Evolutionary conservation across 2,888 invertebrate species (phyloP), one percentile per base, ranked within the genome.

Genomic region (Catocala nupta): DNA sequence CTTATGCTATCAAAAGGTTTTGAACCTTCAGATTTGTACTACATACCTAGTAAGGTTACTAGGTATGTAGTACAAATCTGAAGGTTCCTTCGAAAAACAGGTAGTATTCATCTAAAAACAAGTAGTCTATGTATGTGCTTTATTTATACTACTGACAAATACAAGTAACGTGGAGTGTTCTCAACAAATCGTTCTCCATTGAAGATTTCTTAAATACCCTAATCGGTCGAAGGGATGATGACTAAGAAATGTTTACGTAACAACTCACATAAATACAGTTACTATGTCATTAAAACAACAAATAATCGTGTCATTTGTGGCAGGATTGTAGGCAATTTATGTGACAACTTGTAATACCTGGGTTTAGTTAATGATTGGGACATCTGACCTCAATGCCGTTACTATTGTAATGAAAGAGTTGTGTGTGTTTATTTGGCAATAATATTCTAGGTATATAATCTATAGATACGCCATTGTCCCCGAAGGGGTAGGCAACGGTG

Each of bases 251-350:
- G 11, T 6, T 5, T 12, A 13, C 44, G 25, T 34, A 25, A 47
- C 13, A 39, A 47, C 33, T 36, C 47, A 13, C 34, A 36, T 12
- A 55, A 55, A 10, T 5, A 39, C 16, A 44, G 50, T n/a, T 4
- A 8, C 11, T 10, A 11, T 39, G 6, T 7, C 6, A 13, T 39
- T 34, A 13, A 56, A 11, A 33, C 16, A 12, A 25, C n/a, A 43
- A 53, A 49, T 45, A 34, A 56, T 49, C 25, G 55, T 55, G 9
- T 49, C 49, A 16, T 48, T 49, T 56, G 49, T 11, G 48, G 43
- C 34, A 48, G 5, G 11, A 48, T 25, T 56, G 11, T 25, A 9
- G 5, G 42, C n/a, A 49, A 56, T 56, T 56, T 49, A 56, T 56
- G 49, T 43, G 42, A 39, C 48, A 43, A 25, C 6, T 11, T 34